Base-by-base conservation (phyloP, 64 coral and sea anemone genomes). In the Stylophora pistillata region DNA sequence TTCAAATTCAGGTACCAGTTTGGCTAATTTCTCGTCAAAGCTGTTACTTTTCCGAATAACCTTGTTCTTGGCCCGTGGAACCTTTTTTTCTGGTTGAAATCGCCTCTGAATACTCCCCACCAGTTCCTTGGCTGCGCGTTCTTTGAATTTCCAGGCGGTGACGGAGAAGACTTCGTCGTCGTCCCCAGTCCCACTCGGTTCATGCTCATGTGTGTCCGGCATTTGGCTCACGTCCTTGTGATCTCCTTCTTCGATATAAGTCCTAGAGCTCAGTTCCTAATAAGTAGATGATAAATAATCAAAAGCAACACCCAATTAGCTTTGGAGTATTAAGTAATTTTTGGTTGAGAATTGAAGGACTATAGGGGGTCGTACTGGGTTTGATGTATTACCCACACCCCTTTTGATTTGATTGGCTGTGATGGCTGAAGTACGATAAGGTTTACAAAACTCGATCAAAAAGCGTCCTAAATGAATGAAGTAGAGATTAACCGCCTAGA, bases 71-170 rank as follows among this genome's bases (percentile, higher is more conserved):
- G 63, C 30, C 52, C 27, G 21, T 18, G 31, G 9, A 13, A 13
- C 80, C 53, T 25, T 69, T 18, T 31, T 47, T n/a, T 27, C 21
- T 23, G 68, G 61, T 23, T 65, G 28, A 32, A 84, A 53, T 30
- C 80, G 80, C 62, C 80, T 65, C 3, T 53, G 64, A 23, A 84
- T 84, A 41, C 80, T 84, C 20, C 80, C 61, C 13, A 84, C 80
- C 10, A 84, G 33, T 15, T 84, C 80, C 54, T 68, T 84, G 16
- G 60, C 18, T 69, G 23, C 33, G 32, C 80, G 80, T 2, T 53
- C 80, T 84, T 53, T 84, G 1, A 72, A 30, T 34, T 20, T 76
- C 73, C 73, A 76, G 73, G n/a, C 20, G 33, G 68, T 65, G 33
- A 0, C 53, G 31, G n/a, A n/a, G n/a, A 41, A 41, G 37, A 70